phyloP scores from a whole-genome alignment of 1,140 invertebrate genomes.

The Drosophila simulans region DNA sequence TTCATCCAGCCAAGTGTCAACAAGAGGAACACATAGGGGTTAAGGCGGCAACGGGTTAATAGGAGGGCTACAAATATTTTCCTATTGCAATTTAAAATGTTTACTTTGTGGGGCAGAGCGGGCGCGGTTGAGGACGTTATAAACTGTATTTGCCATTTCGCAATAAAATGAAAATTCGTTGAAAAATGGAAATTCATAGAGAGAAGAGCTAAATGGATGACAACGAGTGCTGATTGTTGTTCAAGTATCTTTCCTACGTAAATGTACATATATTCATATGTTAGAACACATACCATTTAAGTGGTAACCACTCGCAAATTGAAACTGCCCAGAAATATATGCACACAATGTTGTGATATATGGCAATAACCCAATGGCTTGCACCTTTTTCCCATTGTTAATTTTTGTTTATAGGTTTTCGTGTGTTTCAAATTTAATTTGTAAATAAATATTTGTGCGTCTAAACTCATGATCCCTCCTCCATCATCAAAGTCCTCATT shows the following conservation, averaged over 20 bases:
- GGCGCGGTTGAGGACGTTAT: too few species aligned
- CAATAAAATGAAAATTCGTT: conserved; percentile 36
- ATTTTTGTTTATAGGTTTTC: not conserved
- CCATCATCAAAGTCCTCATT: not conserved
- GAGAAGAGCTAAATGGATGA: conserved; percentile 13
- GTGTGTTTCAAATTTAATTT: not conserved
- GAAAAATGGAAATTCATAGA: conserved; percentile 22
- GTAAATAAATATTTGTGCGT: conserved; percentile 19
- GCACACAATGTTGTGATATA: not conserved
- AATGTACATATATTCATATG: conserved; percentile 1
- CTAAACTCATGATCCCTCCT: not conserved
- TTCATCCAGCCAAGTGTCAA: conserved; percentile 35
- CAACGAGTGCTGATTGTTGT: conserved; percentile 17
- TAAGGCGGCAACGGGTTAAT: conserved; percentile 2
- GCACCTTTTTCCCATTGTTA: not conserved
- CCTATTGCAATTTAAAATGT: conserved; percentile 44
- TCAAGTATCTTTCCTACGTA: conserved; percentile 2
- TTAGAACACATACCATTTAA: conserved; percentile 1
- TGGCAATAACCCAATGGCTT: conserved; percentile 6
- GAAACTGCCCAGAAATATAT: conserved; percentile 15
- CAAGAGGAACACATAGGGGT: not conserved
- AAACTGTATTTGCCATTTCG: too few species aligned
- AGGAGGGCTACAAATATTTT: conserved; percentile 32
- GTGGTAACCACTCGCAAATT: conserved; percentile 11
- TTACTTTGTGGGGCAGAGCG: conserved; percentile 11